phyloP scores from a whole-genome alignment of 1,140 invertebrate genomes.

The Bombus sibiricus region DNA sequence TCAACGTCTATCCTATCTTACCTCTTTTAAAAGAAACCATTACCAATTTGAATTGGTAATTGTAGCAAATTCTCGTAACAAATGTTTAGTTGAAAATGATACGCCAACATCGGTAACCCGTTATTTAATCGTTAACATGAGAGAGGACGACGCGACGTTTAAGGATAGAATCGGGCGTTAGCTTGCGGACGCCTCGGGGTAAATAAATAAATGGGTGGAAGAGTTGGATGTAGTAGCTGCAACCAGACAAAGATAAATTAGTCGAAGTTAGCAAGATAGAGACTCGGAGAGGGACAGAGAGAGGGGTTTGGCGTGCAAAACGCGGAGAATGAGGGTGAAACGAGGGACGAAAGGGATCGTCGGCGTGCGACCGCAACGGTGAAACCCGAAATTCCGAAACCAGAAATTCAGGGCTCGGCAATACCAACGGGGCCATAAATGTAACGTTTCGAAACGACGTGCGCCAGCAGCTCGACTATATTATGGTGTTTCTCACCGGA shows the following conservation, averaged over 20 bases:
- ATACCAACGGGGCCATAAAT: constrained; percentile 74
- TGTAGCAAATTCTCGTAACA: too few species aligned
- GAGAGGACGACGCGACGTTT: too few species aligned
- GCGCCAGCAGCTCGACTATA: constrained; percentile 59
- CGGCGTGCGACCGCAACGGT: constrained; percentile 50
- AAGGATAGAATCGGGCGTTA: neutral
- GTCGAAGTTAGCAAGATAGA: constrained; percentile 35
- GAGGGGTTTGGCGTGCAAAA: neutral
- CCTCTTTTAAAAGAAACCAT: neutral
- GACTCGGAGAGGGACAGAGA: constrained; percentile 11
- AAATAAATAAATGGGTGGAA: constrained; percentile 25
- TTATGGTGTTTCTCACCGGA: constrained; percentile 71
- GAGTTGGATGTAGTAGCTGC: constrained; percentile 33
- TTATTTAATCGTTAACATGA: neutral
- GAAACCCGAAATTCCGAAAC: constrained; percentile 64
- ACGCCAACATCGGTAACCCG: neutral
- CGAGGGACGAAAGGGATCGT: constrained; percentile 35
- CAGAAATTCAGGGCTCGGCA: constrained; percentile 68
- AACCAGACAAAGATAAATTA: constrained; percentile 42
- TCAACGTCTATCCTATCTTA: neutral
- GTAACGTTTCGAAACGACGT: constrained; percentile 71
- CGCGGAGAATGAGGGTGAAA: neutral
- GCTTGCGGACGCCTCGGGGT: too few species aligned
- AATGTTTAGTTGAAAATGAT: neutral
- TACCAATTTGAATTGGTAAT: too few species aligned